Conservation (phyloP, 2,888 invertebrate genomes). For the Protonemura montana region DNA sequence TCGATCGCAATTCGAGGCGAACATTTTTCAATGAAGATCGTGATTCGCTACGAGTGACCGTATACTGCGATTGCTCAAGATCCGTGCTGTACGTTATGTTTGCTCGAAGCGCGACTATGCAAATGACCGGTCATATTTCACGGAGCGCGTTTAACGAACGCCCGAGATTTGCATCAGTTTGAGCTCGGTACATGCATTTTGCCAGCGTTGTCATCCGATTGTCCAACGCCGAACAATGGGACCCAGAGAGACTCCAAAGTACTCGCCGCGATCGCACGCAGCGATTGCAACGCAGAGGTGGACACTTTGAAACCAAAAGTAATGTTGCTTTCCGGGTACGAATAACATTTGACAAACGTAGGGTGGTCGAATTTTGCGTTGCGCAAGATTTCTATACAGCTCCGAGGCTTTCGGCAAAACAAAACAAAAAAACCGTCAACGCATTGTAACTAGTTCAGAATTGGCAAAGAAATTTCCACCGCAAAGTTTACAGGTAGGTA, state of each 20-base stretch:
- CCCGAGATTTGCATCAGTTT: neutral
- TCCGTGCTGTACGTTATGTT: neutral
- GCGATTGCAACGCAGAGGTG: neutral
- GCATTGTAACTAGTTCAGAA: neutral
- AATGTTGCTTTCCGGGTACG: neutral
- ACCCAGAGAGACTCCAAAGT: neutral
- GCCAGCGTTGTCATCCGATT: neutral
- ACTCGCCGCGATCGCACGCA: neutral
- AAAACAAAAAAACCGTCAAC: too few species aligned
- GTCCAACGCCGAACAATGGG: neutral
- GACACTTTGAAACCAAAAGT: neutral
- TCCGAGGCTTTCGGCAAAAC: neutral
- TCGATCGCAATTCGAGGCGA: neutral
- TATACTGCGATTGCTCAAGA: neutral
- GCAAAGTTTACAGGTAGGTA: too few species aligned
- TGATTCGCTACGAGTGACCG: neutral
- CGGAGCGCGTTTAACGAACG: neutral
- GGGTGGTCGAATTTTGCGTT: neutral
- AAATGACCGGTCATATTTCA: neutral
- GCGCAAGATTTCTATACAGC: neutral
- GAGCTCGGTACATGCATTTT: neutral
- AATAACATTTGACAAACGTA: neutral
- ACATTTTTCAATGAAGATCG: neutral
- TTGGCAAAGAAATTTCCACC: neutral
- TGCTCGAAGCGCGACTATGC: neutral